Base-by-base conservation (phyloP, 2,888 invertebrate species). In the Cryptocephalus moraei region DNA sequence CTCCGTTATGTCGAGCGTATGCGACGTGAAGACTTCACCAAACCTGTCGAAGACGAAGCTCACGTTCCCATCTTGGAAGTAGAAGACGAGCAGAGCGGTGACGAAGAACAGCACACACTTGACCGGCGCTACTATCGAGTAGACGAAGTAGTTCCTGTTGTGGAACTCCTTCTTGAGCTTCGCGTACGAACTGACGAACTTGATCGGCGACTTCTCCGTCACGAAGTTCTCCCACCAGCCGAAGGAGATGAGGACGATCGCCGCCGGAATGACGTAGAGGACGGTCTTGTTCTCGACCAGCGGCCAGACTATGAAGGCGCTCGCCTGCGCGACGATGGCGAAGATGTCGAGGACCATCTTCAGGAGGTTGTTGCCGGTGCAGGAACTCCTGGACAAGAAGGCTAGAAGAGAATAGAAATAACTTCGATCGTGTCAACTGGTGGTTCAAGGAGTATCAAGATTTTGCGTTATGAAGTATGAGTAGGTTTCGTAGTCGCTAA, bases 151-250 rank as follows among this genome's bases (percentile, higher is more conserved):
- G 22, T 86, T 78, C 46, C 71, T 63, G 8, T 64, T 63, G 40
- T 63, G 50, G 44, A 66, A 67, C 32, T 57, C 56, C 44, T 58
- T 59, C 44, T 59, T 69, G 2, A 14, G 43, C 45, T 53, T 48
- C 8, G 54, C 61, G 33, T 57, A 32, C 1, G 56, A 73, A 73
- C 53, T 81, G 79, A 60, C 52, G 51, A 45, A 48, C 8, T 41
- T 4, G 8, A 53, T 43, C 8, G 36, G 11, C 43, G 69, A 69
- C 41, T 66, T 59, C 52, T 66, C 62, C 14, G 77, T 76, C 6
- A 85, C 75, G 65, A 78, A 91, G 67, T 89, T 91, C 65, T 86
- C 84, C 90, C 90, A 91, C 88, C 89, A 91, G 14, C 85, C 83
- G 41, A 81, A 72, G 0, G 90, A 90, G 46, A 83, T 76, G 32